Conservation (phyloP, 1,140 invertebrate genomes). For the Thrips palmi region DNA sequence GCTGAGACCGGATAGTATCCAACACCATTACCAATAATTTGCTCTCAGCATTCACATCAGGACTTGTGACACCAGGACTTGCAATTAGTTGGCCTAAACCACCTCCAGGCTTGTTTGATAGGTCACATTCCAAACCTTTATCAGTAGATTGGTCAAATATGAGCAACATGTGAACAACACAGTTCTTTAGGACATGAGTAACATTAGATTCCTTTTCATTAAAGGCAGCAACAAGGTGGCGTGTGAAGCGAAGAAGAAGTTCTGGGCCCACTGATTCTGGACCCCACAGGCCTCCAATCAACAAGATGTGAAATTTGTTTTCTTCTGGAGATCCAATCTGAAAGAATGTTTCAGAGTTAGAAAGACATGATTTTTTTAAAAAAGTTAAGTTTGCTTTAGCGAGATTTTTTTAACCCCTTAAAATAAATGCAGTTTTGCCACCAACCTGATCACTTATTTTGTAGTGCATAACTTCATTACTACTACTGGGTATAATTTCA, state of each 20-base stretch:
- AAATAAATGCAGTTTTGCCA: too few species aligned
- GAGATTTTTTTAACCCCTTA: too few species aligned
- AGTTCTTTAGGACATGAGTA: constrained; percentile 40
- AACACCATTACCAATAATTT: too few species aligned
- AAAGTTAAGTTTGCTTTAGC: background rate
- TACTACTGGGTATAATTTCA: background rate
- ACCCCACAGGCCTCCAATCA: constrained; percentile 68
- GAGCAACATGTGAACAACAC: constrained; percentile 66
- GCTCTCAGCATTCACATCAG: too few species aligned
- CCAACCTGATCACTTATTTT: constrained; percentile 14
- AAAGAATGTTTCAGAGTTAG: too few species aligned
- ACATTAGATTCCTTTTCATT: constrained; percentile 40
- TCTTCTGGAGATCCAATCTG: constrained; percentile 55
- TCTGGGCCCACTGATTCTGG: constrained; percentile 71
- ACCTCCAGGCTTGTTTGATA: too few species aligned
- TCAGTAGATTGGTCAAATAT: constrained; percentile 12
- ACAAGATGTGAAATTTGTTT: constrained; percentile 56
- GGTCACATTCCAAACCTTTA: too few species aligned
- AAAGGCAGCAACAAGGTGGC: constrained; percentile 58
- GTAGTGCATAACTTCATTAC: too few species aligned
- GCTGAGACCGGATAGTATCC: too few species aligned
- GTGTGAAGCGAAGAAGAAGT: constrained; percentile 57
- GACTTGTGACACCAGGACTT: too few species aligned
- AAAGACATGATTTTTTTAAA: background rate
- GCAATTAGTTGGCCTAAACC: too few species aligned